Percentiles rank a stretch among this genome's conserved stretches.
These are phyloP conservation scores for Neoascia interrupta DNA, from an alignment of 2,888 invertebrate genomes.

Conservation along the genomic window DNA sequence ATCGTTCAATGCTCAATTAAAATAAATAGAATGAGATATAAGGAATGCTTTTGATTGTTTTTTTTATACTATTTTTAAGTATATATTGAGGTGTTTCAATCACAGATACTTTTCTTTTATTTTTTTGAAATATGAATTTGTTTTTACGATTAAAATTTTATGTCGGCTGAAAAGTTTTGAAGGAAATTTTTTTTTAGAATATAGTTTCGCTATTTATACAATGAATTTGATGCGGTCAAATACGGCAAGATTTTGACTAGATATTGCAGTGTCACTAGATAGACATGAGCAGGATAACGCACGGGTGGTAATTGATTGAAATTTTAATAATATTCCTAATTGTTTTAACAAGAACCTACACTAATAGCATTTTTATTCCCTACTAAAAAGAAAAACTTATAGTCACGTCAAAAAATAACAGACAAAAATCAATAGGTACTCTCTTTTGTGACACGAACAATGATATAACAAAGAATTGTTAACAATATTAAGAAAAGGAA, in stretches of 20 bases:
- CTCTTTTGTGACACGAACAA: conserved; percentile 54
- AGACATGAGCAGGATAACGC: conserved; percentile 48
- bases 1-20: neutral
- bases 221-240: conserved; percentile 63
- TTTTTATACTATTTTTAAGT: conserved; percentile 43
- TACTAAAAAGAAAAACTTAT: conserved; percentile 31
- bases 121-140: conserved; percentile 20
- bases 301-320: conserved; percentile 24
- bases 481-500: conserved; percentile 34
- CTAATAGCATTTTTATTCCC: conserved; percentile 33
- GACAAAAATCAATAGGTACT: conserved; percentile 35
- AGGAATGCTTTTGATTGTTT: conserved; percentile 56
- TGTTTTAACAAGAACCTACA: conserved; percentile 34
- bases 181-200: conserved; percentile 5
- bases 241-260: conserved; percentile 71
- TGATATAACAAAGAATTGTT: conserved; percentile 43
- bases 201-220: conserved; percentile 8
- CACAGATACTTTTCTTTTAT: conserved; percentile 60
- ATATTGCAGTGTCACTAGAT: conserved; percentile 51
- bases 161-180: conserved; percentile 41
- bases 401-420: conserved; percentile 31
- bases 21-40: conserved; percentile 57
- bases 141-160: conserved; percentile 24
- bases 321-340: conserved; percentile 31
- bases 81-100: conserved; percentile 64